phyloP scores from a whole-genome alignment of 2,113 vertebrate species.

The Saccopteryx bilineata region DNA sequence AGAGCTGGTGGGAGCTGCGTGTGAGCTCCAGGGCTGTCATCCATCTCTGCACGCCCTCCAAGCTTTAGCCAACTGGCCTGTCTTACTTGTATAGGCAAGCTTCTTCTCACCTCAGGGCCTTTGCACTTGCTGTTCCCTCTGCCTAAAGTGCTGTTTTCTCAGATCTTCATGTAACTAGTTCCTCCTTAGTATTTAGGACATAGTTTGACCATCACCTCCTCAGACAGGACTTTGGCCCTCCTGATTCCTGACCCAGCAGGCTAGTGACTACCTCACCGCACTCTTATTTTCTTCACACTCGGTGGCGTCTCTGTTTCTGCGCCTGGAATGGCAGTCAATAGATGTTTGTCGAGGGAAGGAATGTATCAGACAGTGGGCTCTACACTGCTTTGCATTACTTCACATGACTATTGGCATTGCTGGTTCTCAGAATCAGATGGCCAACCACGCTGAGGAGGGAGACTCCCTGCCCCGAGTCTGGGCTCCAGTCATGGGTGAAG shows the following conservation, averaged over 20 bases:
- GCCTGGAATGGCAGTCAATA: neutral
- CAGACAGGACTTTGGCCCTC: neutral
- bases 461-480: neutral
- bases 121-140: neutral
- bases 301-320: neutral
- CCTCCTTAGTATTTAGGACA: neutral
- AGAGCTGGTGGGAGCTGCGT: neutral
- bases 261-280: neutral
- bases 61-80: neutral
- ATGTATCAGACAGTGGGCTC: neutral
- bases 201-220: neutral
- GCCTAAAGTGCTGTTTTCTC: neutral
- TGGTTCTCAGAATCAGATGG: neutral
- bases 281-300: neutral
- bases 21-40: fast-evolving
- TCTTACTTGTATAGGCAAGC: neutral
- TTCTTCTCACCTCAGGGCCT: neutral
- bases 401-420: neutral
- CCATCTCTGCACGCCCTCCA: neutral
- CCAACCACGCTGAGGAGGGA: neutral
- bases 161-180: neutral
- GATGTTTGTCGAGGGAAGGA: neutral
- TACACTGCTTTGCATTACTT: neutral
- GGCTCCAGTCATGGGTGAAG: neutral
- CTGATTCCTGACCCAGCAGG: neutral